Percentiles rank a stretch among this genome's conserved stretches.
These are phyloP conservation scores for Pelagia noctiluca DNA, from an alignment of 30 jellyfish, hydroid and myxozoan species.

Conservation along the genomic window DNA sequence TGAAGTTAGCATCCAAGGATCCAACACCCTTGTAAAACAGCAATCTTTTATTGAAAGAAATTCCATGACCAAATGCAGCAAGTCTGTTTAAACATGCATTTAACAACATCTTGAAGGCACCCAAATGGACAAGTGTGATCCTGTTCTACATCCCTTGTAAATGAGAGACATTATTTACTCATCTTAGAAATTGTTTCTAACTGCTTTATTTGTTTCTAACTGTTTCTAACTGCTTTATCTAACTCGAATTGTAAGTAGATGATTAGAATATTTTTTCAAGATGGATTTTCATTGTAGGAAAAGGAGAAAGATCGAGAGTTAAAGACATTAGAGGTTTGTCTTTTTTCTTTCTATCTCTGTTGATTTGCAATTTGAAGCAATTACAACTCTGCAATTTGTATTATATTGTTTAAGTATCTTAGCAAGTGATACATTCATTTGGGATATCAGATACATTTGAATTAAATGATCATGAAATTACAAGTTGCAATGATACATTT, in stretches of 20 bases:
- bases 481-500: no score
- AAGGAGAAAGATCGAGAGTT: neutral
- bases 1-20: conserved; percentile 1
- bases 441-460: no score
- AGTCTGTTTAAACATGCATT: neutral
- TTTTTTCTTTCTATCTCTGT: neutral
- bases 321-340: conserved; percentile 8
- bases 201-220: no score
- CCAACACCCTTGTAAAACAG: no score
- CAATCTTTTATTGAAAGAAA: neutral
- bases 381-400: conserved; percentile 1
- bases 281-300: neutral
- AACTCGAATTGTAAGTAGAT: no score
- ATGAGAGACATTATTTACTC: conserved; percentile 9
- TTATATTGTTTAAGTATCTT: no score
- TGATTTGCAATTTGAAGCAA: conserved; percentile 11
- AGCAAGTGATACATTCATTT: no score
- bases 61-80: conserved; percentile 16
- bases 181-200: no score
- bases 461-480: no score
- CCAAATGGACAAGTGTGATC: conserved; percentile 14
- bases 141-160: conserved; percentile 2
- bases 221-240: no score
- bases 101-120: conserved; percentile 10
- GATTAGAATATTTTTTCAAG: no score